phyloP scores from a whole-genome alignment of 2,888 invertebrate species.

The Idaea aversata region DNA sequence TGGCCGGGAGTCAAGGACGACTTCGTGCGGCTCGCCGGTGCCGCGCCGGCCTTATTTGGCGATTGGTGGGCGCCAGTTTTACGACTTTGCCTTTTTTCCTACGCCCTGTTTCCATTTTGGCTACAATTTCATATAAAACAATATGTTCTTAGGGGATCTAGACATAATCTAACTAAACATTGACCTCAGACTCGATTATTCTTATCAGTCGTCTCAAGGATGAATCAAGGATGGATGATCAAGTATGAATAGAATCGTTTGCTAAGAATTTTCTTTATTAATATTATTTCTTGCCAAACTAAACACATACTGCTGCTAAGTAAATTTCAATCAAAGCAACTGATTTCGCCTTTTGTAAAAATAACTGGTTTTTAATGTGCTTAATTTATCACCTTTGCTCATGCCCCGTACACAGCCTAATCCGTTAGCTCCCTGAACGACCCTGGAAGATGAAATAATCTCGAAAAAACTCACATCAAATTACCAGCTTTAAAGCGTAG shows the following conservation, averaged over 20 bases:
- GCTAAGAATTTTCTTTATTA: neutral
- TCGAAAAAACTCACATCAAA: slow-evolving; percentile 76
- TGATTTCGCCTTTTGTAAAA: neutral
- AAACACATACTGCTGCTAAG: neutral
- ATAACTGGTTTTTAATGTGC: slow-evolving; percentile 69
- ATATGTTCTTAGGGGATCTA: slow-evolving; percentile 48
- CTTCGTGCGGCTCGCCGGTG: slow-evolving; percentile 64
- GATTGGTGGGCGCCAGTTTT: slow-evolving; percentile 79
- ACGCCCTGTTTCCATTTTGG: slow-evolving; percentile 68
- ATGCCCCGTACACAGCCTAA: slow-evolving; percentile 69
- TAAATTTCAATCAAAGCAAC: neutral
- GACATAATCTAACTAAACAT: slow-evolving; percentile 47
- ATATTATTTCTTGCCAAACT: neutral
- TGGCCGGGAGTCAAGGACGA: slow-evolving; percentile 79
- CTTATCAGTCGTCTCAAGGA: slow-evolving; percentile 49
- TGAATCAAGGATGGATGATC: slow-evolving; percentile 22
- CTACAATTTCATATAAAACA: slow-evolving; percentile 61
- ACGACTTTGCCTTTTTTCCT: slow-evolving; percentile 77
- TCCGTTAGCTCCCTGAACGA: slow-evolving; percentile 71
- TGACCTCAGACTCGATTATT: slow-evolving; percentile 52
- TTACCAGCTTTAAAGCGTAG: slow-evolving; percentile 77
- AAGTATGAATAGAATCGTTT: slow-evolving; percentile 29
- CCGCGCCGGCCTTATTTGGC: slow-evolving; percentile 77
- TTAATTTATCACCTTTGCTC: slow-evolving; percentile 71
- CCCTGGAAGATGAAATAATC: slow-evolving; percentile 76